Evolutionary conservation across 2,113 vertebrate genomes (phyloP), one percentile per base, ranked within the genome.

Genomic region (Symphodus melops): DNA sequence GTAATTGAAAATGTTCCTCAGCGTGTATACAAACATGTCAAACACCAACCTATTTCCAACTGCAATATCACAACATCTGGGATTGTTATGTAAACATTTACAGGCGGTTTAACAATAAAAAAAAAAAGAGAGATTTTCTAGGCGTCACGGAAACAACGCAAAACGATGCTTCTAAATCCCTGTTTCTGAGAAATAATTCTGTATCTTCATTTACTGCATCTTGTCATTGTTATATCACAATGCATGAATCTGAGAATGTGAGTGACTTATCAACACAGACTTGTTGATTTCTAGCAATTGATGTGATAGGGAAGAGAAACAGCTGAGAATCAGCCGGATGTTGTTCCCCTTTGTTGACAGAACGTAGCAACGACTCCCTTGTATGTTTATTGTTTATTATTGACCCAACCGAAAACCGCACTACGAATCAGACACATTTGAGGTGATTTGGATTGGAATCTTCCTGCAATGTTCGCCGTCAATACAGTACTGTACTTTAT

Each of bases 1-100:
- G 9, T 14, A 52, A 14, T 46, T 8, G 17, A 20, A n/a, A 13
- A 37, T 44, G 49, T 16, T 37, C 20, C 13, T 53, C 3, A 48
- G 8, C n/a, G 11, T 49, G 3, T 48, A 5, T 11, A 28, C 16
- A 65, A 39, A 25, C 59, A 64, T 68, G 76, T 71, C 75, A 4
- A 85, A 72, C 75, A 77, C 54, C 77, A 56, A 42, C 70, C 54
- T 33, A 19, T 42, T 42, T 77, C 65, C 55, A 56, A 65, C 23
- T 0, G 61, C 70, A 59, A 57, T 66, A 53, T 72, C 80, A 68
- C 21, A 65, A 82, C 78, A 84, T 72, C 70, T 81, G 79, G 44
- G 58, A 8, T 65, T 55, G 56, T 80, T 84, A 83, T 73, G 71
- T 82, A 81, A 86, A 85, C 67, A 72, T 52, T 66, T 72, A 55